Base-by-base conservation (phyloP, 2,888 invertebrate species). In the Dicycla oo region DNA sequence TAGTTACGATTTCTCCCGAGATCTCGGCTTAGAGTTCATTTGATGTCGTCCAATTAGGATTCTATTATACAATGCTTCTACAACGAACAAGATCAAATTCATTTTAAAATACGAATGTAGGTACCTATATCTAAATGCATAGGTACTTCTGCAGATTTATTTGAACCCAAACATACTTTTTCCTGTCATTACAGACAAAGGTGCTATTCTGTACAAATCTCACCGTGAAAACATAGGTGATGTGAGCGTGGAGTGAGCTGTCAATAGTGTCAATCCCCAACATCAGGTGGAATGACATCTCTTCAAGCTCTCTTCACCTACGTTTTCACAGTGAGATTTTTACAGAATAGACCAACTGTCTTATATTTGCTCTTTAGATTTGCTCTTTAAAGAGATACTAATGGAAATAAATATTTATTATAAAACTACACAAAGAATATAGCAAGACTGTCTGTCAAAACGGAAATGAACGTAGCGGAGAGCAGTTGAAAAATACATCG, bases 11-110 rank as follows among this genome's bases (percentile, higher is more conserved):
- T 89, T 84, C 87, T 86, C 85, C 74, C 82, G 84, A 84, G 85
- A 81, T 85, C 79, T 87, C 82, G 80, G 88, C 91, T 92, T 90
- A 89, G 87, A 89, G 86, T 88, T 89, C 88, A 90, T 92, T 92
- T 90, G 85, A 87, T 87, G 88, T 86, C 81, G 73, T 88, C 85
- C 88, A 91, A 91, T 91, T 90, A 90, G 86, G 86, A 76, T 81
- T 81, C 73, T 82, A 85, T 81, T 84, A n/a, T n/a, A 85, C 84
- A 83, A 81, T 78, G 72, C 78, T 84, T 82, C 78, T 65, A 71
- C 56, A 73, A 69, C 80, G 76, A 81, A 78, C 64, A 80, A 75
- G 69, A 67, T 75, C 75, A 77, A 84, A 84, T 81, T 65, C 53
- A 74, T 84, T 73, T 69, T 26, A 53, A n/a, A 53, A 75, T 62